Base-by-base conservation (phyloP, 1,140 invertebrate species). In the Drosophila auraria region DNA sequence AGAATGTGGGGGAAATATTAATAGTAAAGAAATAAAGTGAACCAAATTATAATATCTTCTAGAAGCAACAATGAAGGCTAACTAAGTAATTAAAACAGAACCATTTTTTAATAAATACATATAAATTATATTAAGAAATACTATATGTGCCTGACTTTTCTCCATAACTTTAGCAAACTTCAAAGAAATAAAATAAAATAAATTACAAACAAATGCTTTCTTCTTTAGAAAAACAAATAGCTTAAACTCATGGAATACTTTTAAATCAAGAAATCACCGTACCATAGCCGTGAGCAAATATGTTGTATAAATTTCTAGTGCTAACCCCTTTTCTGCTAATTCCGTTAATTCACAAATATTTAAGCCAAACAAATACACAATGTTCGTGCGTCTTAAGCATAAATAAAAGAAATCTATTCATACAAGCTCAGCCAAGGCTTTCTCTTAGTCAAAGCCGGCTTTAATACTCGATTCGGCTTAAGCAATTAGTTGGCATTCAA, bases 401-500 rank as follows among this genome's bases (percentile, higher is more conserved):
- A 69, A 71, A 47, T 68, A 30, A 60, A 51, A 20, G 68, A 74
- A 64, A 72, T 20, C 20, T 44, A 30, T 60, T 25, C 60, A 14
- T 11, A 50, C 61, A 25, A 27, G 36, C 68, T 73, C 30, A 63
- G 58, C 56, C 27, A 42, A 53, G 51, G 71, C 44, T 70, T 78
- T 62, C 64, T 72, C 65, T 40, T 71, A 36, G 33, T 59, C 54
- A 70, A 87, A 81, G 53, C n/a, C 80, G 72, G 81, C 69, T 73
- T 81, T 83, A 89, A 79, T 78, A 62, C 80, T 87, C 51, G 50
- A 66, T 54, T 33, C 81, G 45, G 66, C 82, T 89, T 64, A 56
- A 70, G 70, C 84, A 89, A 84, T 89, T 89, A 89, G 84, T 65
- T 73, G 53, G 53, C 69, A 36, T 54, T 83, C 77, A 73, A 44